phyloP scores from a whole-genome alignment of 2,113 vertebrate species.

The Calcarius ornatus region DNA sequence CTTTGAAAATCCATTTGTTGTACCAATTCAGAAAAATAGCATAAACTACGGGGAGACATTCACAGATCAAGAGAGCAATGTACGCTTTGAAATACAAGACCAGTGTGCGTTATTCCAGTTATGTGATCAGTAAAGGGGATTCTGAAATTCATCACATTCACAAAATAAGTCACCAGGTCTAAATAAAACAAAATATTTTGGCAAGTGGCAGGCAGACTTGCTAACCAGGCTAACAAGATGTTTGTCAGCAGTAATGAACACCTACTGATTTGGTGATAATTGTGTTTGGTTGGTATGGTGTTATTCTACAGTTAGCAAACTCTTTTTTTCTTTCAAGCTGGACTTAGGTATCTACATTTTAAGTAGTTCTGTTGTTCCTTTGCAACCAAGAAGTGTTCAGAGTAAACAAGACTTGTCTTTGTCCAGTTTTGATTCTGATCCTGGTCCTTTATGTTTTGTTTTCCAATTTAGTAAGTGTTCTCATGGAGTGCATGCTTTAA shows the following conservation, averaged over 20 bases:
- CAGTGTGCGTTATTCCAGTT: slow-evolving; percentile 8
- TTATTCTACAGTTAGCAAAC: neutral
- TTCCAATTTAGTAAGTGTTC: slow-evolving; percentile 5
- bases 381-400: neutral
- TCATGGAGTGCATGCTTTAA: neutral
- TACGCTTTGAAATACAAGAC: slow-evolving; percentile 51
- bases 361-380: neutral
- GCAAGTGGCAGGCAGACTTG: slow-evolving; percentile 56
- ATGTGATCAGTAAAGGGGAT: neutral
- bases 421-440: neutral
- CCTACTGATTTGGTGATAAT: slow-evolving; percentile 24
- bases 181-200: slow-evolving; percentile 65
- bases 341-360: neutral
- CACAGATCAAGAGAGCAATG: slow-evolving; percentile 28
- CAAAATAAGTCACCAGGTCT: slow-evolving; percentile 45
- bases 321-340: neutral
- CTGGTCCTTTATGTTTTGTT: neutral
- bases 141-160: slow-evolving; percentile 30
- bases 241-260: slow-evolving; percentile 23
- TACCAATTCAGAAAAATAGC: slow-evolving; percentile 19
- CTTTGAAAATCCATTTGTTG: slow-evolving; percentile 53
- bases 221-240: slow-evolving; percentile 44
- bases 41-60: slow-evolving; percentile 5
- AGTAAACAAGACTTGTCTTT: neutral
- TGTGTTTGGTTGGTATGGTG: neutral